phyloP scores from a whole-genome alignment of 2,888 invertebrate genomes.

The Acanthosoma haemorrhoidale region DNA sequence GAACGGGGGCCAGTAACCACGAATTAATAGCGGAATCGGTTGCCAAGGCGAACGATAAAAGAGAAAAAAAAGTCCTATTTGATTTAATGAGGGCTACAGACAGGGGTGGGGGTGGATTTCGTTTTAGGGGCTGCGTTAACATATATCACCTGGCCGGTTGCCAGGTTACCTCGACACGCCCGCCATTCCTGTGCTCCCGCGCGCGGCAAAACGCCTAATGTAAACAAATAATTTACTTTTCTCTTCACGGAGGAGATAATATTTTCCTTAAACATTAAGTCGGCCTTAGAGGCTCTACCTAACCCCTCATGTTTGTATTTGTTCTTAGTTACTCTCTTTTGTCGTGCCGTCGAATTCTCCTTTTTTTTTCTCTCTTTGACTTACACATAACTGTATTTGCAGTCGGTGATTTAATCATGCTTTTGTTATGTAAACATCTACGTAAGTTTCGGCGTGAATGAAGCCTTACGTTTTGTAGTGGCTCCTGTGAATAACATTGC shows the following conservation, averaged over 20 bases:
- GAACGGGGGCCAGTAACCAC: not conserved
- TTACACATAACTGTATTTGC: not conserved
- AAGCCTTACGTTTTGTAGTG: too few species aligned
- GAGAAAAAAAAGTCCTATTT: slow-evolving; percentile 14
- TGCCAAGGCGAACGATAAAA: not conserved
- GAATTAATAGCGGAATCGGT: not conserved
- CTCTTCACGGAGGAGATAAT: slow-evolving; percentile 7
- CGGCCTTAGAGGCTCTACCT: not conserved
- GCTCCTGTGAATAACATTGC: too few species aligned
- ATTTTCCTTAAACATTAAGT: slow-evolving; percentile 5
- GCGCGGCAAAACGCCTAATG: not conserved
- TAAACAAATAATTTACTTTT: slow-evolving; percentile 8
- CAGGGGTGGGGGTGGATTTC: not conserved
- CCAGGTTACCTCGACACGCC: slow-evolving; percentile 3
- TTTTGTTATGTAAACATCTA: too few species aligned
- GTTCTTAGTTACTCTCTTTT: not conserved
- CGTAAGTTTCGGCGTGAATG: too few species aligned
- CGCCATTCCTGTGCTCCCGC: not conserved
- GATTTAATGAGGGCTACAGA: slow-evolving; percentile 18
- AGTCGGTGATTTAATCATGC: too few species aligned
- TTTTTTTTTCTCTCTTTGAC: not conserved
- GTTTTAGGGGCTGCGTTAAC: slow-evolving; percentile 16
- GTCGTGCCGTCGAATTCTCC: not conserved
- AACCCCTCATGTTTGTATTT: slow-evolving; percentile 3
- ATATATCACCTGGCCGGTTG: slow-evolving; percentile 27